These are phyloP conservation scores for Camelus dromedarius DNA, from an alignment of 2,113 vertebrate species.

Conservation along the genomic window DNA sequence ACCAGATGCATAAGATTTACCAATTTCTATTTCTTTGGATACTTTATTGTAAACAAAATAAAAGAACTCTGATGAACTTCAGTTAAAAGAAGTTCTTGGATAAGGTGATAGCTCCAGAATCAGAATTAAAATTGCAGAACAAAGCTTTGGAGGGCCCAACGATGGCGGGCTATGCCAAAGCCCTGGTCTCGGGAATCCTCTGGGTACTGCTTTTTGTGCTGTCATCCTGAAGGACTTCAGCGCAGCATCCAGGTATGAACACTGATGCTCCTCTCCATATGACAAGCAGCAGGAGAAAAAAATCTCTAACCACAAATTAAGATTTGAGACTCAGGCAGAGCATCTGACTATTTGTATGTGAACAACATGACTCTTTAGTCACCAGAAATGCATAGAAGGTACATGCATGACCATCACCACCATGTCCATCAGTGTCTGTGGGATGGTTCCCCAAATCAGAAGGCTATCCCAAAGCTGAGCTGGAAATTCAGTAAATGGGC, in stretches of 20 bases:
- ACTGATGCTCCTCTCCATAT: accelerated
- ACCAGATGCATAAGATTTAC: not conserved
- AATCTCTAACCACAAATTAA: not conserved
- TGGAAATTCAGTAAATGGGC: not conserved
- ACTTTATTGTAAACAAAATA: not conserved
- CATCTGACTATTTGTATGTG: no score
- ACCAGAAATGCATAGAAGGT: not conserved
- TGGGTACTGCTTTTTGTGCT: no score
- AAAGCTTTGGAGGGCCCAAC: not conserved
- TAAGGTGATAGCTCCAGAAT: not conserved
- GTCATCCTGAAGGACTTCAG: not conserved
- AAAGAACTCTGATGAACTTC: not conserved
- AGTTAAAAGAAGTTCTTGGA: not conserved
- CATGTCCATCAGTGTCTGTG: not conserved
- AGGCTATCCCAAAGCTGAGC: not conserved
- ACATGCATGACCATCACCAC: accelerated
- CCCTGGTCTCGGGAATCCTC: no score
- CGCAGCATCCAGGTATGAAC: accelerated
- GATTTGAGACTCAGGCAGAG: not conserved
- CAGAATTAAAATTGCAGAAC: not conserved
- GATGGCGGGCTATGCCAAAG: not conserved
- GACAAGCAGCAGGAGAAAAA: not conserved
- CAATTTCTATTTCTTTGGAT: not conserved
- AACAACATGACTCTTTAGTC: not conserved
- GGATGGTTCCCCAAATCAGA: not conserved